Evolutionary conservation across 92 coral and sea anemone species (phyloP).

Genomic region (Scolanthus callimorphus): DNA sequence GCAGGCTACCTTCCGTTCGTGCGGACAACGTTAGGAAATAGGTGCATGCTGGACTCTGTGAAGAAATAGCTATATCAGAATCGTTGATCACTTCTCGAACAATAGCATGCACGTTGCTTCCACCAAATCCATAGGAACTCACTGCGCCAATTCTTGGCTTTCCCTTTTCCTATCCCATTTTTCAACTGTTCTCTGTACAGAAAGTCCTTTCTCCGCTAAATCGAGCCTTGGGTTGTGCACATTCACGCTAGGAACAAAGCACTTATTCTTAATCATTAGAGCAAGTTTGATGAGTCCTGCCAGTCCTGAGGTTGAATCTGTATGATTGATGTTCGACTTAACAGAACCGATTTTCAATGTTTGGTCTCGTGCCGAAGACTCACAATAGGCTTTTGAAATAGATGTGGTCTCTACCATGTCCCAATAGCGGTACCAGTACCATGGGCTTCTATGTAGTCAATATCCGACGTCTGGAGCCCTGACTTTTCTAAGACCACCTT

Average conservation of each 20-base stretch:
- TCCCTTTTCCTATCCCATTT: slow-evolving; percentile 32
- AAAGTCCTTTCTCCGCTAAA: slow-evolving; percentile 17
- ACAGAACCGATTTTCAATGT: slow-evolving; percentile 68
- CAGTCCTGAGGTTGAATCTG: slow-evolving; percentile 77
- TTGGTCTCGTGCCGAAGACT: slow-evolving; percentile 6
- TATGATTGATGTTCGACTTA: slow-evolving; percentile 81
- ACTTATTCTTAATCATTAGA: slow-evolving; percentile 66
- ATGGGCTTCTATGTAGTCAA: slow-evolving; percentile 80
- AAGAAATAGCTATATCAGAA: neutral
- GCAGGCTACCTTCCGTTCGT: slow-evolving; percentile 27
- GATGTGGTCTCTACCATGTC: slow-evolving; percentile 74
- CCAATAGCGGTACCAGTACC: slow-evolving; percentile 92
- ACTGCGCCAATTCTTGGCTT: slow-evolving; percentile 54
- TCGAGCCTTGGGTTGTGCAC: slow-evolving; percentile 61
- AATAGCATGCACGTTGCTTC: slow-evolving; percentile 54
- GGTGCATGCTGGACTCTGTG: neutral
- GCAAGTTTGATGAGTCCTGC: slow-evolving; percentile 77
- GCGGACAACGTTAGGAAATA: slow-evolving; percentile 52
- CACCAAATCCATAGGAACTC: slow-evolving; percentile 57
- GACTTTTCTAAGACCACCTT: slow-evolving; percentile 54
- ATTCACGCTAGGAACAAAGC: slow-evolving; percentile 66
- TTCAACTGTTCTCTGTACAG: slow-evolving; percentile 11
- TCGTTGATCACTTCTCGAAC: slow-evolving; percentile 18
- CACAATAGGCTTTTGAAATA: slow-evolving; percentile 53
- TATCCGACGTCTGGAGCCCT: slow-evolving; percentile 47